Base-by-base conservation (phyloP, 2,888 invertebrate genomes). In the Resseliella maxima region DNA sequence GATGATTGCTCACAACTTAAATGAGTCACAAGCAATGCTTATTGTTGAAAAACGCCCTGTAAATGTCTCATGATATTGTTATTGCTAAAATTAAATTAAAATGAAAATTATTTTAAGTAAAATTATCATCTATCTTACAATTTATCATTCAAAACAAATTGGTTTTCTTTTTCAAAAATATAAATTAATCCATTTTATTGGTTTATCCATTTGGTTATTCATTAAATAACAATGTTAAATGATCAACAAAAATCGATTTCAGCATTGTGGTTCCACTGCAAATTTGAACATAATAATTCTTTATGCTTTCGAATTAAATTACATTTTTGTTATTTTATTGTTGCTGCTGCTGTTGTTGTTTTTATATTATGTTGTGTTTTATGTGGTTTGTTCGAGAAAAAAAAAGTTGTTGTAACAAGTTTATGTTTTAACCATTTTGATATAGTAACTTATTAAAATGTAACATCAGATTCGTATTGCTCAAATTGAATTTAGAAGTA, bases 161-260 rank as follows among this genome's bases (percentile, higher is more conserved):
- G 72, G 31, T 1, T 31, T 72, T 72, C 72, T 2, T 27, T 72
- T 72, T 35, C 6, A 72, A 72, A 50, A 72, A 72, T 31, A 72
- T 72, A 72, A 72, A 72, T 72, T 15, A 72, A 72, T 31, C 18
- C 18, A 5, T 31, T 72, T 72, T 72, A 72, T 72, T 72, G n/a
- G 59, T 59, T 72, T 3, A 72, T 12, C n/a, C n/a, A n/a, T n/a
- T n/a, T n/a, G n/a, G n/a, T 72, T 35, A 72, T 72, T 24, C 3
- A 59, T 72, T 72, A 72, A 72, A 72, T 72, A 72, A 35, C 72
- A 72, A 72, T 12, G 72, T 72, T 59, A 72, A 72, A 72, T 72
- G 72, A 31, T 72, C 27, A 72, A 72, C 59, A 72, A 72, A 72
- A 35, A 72, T 72, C 72, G 72, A 72, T 35, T 27, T 72, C 31